phyloP scores from a whole-genome alignment of 2,888 invertebrate species.

The Temnothorax rugatulus region DNA sequence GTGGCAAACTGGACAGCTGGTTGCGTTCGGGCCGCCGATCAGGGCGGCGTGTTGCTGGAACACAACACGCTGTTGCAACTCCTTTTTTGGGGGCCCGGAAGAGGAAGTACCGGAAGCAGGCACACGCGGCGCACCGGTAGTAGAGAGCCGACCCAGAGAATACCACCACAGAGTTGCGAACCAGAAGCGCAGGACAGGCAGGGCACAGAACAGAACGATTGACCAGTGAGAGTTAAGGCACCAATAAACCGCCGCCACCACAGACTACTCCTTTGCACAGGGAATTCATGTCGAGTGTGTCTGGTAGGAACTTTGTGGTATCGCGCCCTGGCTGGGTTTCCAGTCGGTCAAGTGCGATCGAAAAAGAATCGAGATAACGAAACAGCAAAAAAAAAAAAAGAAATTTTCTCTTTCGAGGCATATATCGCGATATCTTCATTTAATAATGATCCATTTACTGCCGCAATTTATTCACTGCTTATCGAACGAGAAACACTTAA shows the following conservation, averaged over 20 bases:
- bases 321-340: constrained; percentile 50
- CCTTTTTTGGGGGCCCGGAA: constrained; percentile 86
- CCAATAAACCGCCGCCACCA: constrained; percentile 78
- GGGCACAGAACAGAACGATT: constrained; percentile 84
- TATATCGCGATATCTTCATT: not conserved
- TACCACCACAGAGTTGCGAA: constrained; percentile 83
- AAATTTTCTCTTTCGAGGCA: not conserved
- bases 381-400: not conserved
- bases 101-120: constrained; percentile 79
- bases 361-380: constrained; percentile 29
- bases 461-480: constrained; percentile 42
- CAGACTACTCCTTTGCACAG: constrained; percentile 69
- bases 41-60: constrained; percentile 98
- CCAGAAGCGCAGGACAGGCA: constrained; percentile 84
- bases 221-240: constrained; percentile 82
- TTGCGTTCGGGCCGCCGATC: constrained; percentile 96
- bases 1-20: constrained; percentile 97
- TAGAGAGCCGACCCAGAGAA: constrained; percentile 82
- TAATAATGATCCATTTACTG: constrained; percentile 20
- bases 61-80: constrained; percentile 97
- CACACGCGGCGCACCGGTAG: constrained; percentile 76
- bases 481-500: not conserved
- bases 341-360: constrained; percentile 38
- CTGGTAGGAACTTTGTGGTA: constrained; percentile 64
- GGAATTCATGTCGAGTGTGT: constrained; percentile 76